Percentiles rank a stretch among this genome's conserved stretches.
Conservation (phyloP, 2,113 vertebrate genomes). For the Alligator sinensis region DNA sequence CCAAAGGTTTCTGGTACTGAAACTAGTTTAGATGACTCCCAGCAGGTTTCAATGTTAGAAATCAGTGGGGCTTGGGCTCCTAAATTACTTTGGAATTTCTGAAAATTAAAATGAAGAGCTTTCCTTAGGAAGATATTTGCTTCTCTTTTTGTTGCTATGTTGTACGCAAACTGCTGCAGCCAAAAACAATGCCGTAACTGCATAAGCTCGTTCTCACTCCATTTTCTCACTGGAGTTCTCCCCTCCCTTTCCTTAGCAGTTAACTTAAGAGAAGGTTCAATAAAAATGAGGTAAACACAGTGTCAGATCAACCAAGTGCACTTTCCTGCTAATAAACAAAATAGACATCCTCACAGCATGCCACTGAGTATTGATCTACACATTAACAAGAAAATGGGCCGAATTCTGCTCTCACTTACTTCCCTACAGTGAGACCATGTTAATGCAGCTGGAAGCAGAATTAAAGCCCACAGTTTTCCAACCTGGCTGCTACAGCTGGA, state of each 20-base stretch:
- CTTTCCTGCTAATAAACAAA: conserved; percentile 37
- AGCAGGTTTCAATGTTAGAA: not conserved
- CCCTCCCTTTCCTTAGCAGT: not conserved
- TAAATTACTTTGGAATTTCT: not conserved
- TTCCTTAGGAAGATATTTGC: not conserved
- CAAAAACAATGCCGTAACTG: not conserved
- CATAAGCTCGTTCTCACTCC: not conserved
- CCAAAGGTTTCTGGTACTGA: not conserved
- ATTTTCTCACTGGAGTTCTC: not conserved
- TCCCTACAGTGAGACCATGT: not conserved
- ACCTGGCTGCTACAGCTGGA: not conserved
- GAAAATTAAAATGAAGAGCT: not conserved
- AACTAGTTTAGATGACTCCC: not conserved
- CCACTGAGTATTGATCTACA: conserved; percentile 7
- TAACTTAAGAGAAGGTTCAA: conserved; percentile 29
- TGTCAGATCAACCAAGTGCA: not conserved
- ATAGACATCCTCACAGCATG: conserved; percentile 1
- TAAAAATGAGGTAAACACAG: conserved; percentile 20
- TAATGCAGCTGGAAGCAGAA: not conserved
- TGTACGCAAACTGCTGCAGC: not conserved
- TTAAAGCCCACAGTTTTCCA: not conserved
- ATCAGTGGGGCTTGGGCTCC: not conserved
- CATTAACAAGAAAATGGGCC: not conserved
- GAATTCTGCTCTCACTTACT: not conserved
- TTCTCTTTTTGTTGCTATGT: not conserved